Evolutionary conservation across 2,888 invertebrate species (phyloP), one percentile per base, ranked within the genome.

Genomic region (Sussaba pulchella): DNA sequence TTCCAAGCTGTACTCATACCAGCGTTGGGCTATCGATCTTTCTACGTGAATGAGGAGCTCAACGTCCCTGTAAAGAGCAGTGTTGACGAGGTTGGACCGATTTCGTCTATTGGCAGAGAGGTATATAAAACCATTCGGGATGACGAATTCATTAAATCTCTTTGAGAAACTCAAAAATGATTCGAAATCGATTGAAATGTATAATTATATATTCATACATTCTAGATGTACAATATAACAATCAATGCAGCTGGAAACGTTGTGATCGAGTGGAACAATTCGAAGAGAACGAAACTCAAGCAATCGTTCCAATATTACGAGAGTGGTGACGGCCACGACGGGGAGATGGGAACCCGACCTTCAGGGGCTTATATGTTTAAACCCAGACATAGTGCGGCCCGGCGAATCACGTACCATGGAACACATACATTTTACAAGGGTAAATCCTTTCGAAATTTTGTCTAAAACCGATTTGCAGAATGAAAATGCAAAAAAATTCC

Each of bases 331-430:
- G 97, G 97, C 0, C 93, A 96, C 87, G 97, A 97, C 87, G 89
- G 88, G 0, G 92, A 93, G 1, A 93, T 93, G 1, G 87, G 90
- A 0, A 94, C 94, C 83, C 93, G 98, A 78, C 95, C 98, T 0
- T 98, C 99, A 0, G 99, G 99, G 0, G 99, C 99, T 0, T 99
- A 99, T 87, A 96, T 99, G 41, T 97, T 98, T 91, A 93, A 97
- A 67, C 97, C 97, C 0, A 94, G 94, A 57, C 92, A 93, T 0
- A 91, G 93, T 0, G 86, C 88, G 5, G 85, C 93, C 0, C 86
- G 89, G 2, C 83, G 88, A 24, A 87, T 94, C 12, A 80, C 91
- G 0, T 82, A 87, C 4, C 84, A 83, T 1, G 92, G 91, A 0
- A 83, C 86, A 6, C 86, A 87, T 14, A 88, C 89, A 80, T 83